Conservation (phyloP, 1,140 invertebrate genomes). For the Aplysia californica region DNA sequence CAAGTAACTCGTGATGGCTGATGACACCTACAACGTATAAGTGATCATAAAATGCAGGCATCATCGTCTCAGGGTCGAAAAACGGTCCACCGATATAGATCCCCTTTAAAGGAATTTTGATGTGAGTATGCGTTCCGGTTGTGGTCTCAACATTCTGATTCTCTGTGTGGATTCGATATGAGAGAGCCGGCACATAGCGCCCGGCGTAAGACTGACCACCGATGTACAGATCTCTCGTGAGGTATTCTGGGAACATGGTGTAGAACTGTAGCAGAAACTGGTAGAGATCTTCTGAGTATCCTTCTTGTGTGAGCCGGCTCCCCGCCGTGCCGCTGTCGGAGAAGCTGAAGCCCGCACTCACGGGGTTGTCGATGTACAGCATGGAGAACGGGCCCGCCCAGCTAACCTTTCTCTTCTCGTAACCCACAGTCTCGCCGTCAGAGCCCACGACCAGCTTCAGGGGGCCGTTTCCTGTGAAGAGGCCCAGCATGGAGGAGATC, state of each 20-base stretch:
- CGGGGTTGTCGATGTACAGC: conserved; percentile 90
- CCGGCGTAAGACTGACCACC: conserved; percentile 67
- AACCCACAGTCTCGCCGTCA: too few species aligned
- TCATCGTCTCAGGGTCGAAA: background rate
- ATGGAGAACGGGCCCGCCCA: conserved; percentile 83
- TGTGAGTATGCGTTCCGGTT: too few species aligned
- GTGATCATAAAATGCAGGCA: too few species aligned
- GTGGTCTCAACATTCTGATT: conserved; percentile 32
- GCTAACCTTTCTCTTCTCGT: too few species aligned
- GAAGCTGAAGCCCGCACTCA: conserved; percentile 68
- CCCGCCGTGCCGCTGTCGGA: conserved; percentile 54
- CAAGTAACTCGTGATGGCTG: too few species aligned
- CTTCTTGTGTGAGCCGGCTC: conserved; percentile 64
- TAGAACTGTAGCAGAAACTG: conserved; percentile 67
- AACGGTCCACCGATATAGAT: conserved; percentile 20
- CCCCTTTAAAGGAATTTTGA: conserved; percentile 40
- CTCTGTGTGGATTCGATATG: conserved; percentile 79
- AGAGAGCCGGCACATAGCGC: conserved; percentile 81
- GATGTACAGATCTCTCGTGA: conserved; percentile 65
- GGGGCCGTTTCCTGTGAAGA: conserved; percentile 85
- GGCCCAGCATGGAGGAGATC: conserved; percentile 79
- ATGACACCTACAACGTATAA: too few species aligned
- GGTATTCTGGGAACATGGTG: conserved; percentile 59
- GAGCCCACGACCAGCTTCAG: conserved; percentile 1
- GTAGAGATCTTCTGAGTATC: conserved; percentile 57